Conservation (phyloP, 1,140 invertebrate species). For the Drosophila murphyi region DNA sequence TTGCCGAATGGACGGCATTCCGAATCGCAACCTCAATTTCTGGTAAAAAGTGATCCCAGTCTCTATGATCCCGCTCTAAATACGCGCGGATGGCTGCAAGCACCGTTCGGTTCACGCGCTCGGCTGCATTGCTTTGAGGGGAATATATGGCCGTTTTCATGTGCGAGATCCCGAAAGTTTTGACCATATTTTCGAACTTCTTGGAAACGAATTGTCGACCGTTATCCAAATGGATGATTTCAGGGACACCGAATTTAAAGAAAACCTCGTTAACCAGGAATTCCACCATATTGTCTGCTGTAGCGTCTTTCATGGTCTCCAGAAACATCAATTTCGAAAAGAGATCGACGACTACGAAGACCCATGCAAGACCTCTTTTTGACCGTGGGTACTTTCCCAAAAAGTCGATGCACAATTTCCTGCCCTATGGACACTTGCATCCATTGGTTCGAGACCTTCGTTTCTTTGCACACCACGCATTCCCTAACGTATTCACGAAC, state of each 20-base stretch:
- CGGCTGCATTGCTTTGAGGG: background rate
- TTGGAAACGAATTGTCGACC: background rate
- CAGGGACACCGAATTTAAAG: background rate
- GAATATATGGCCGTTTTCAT: too few relatives aligned
- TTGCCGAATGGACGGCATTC: background rate
- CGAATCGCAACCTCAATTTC: background rate
- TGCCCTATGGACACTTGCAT: background rate
- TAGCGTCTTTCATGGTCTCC: too few relatives aligned
- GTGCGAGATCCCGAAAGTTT: background rate
- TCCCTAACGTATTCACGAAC: too few relatives aligned
- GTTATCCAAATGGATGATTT: background rate
- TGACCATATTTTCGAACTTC: background rate
- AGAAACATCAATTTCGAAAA: too few relatives aligned
- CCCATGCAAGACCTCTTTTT: background rate
- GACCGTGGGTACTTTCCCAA: background rate
- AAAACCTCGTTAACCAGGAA: background rate
- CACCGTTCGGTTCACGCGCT: background rate
- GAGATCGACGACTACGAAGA: background rate
- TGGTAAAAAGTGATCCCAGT: background rate
- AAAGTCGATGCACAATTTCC: background rate
- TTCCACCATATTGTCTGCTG: too few relatives aligned
- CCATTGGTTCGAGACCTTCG: too few relatives aligned
- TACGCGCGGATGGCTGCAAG: background rate
- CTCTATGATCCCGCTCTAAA: background rate
- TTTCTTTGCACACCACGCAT: too few relatives aligned